phyloP scores from a whole-genome alignment of 2,888 invertebrate species.

The Tuberolachnus salignus region DNA sequence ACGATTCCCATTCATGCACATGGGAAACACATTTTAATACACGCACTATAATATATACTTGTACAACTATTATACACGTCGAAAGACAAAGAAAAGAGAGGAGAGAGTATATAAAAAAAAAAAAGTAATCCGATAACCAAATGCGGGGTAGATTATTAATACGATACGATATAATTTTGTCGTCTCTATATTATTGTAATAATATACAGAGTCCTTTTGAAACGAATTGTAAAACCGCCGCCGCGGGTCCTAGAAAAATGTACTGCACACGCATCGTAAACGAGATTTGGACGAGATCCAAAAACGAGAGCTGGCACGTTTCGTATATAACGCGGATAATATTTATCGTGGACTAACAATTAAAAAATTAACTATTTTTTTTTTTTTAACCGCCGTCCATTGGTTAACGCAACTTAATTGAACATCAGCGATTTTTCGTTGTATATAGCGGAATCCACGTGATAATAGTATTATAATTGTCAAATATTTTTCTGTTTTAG shows the following conservation, averaged over 20 bases:
- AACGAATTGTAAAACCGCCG: constrained; percentile 15
- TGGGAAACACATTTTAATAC: constrained; percentile 38
- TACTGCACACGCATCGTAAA: neutral
- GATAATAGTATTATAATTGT: no score
- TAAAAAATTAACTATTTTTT: neutral
- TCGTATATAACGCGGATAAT: neutral
- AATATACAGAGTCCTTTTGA: constrained; percentile 8
- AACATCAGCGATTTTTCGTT: no score
- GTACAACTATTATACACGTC: neutral
- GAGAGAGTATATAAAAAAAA: no score
- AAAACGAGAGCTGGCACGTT: constrained; percentile 9
- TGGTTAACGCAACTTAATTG: no score
- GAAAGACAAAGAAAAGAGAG: neutral
- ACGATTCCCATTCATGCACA: constrained; percentile 28
- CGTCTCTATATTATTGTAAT: no score
- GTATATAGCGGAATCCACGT: no score
- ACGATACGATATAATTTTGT: neutral
- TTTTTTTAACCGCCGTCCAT: no score
- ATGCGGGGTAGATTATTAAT: neutral
- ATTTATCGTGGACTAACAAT: constrained; percentile 2
- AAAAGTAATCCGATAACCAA: constrained; percentile 3
- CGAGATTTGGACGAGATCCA: neutral
- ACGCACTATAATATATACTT: neutral
- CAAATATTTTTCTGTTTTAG: no score
- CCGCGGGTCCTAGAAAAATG: neutral